phyloP scores from a whole-genome alignment of 2,797 vertebrate genomes.

The Garrulus glandarius region DNA sequence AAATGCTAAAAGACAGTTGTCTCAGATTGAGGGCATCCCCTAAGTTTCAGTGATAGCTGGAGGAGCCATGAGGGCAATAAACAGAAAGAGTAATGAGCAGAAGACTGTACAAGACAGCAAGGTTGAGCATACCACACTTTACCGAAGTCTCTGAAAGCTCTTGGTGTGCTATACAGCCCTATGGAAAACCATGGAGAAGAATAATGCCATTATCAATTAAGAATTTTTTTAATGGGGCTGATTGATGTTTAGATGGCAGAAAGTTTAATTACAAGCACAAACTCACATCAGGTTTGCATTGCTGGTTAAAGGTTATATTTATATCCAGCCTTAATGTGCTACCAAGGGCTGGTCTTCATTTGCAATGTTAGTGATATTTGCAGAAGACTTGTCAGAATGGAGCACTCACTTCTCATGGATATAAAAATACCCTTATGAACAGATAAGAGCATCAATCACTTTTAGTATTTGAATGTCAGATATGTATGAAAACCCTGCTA shows the following conservation, averaged over 20 bases:
- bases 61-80: background rate
- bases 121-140: background rate
- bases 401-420: constrained; percentile 23
- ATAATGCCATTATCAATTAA: background rate
- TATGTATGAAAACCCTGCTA: constrained; percentile 35
- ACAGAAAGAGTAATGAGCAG: background rate
- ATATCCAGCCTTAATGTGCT: background rate
- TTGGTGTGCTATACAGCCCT: background rate
- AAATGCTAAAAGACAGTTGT: background rate
- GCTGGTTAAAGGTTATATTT: constrained; percentile 21
- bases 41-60: background rate
- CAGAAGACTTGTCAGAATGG: constrained; percentile 49
- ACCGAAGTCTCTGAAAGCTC: background rate
- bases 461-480: constrained; percentile 63
- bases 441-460: constrained; percentile 67
- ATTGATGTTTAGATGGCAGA: constrained; percentile 23
- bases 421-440: constrained; percentile 58
- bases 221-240: background rate
- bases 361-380: constrained; percentile 34
- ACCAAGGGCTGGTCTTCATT: constrained; percentile 26
- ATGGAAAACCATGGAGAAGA: background rate
- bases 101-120: background rate
- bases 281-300: constrained; percentile 25
- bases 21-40: background rate
- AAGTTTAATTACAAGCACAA: constrained; percentile 42